Evolutionary conservation across 2,797 vertebrate species (phyloP), one percentile per base, ranked within the genome.

Genomic region (Leuciscus waleckii): DNA sequence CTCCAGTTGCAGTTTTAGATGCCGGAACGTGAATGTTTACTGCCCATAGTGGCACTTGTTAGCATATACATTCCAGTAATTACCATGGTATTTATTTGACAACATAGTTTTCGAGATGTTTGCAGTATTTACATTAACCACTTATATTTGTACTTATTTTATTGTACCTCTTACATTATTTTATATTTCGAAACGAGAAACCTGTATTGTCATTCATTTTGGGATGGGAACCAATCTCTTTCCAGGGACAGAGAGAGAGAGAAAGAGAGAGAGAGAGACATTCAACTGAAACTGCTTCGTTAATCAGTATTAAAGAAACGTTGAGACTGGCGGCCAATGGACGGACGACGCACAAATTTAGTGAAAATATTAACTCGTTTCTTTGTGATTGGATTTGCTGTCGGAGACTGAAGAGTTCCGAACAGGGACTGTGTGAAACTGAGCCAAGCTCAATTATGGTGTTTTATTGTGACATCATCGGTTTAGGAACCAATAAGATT

Each of bases 11-110:
- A 81, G 83, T 85, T 88, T 92, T 90, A 94, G 91, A 91, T 92
- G 90, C 41, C 83, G 92, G 92, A 95, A 93, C 93, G 93, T 95
- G 94, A 92, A 91, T 92, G 92, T 95, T 94, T 95, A 93, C 93
- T 94, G 95, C 92, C 94, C 92, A 93, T 94, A 92, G 92, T 94
- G 95, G 93, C 93, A 92, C 82, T 90, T 92, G 90, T 92, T 68
- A 86, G 91, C 91, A 94, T 93, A 90, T 93, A 93, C 95, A 95
- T 95, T 95, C 92, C 88, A 86, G 86, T 87, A 82, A 83, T 78
- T 84, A 67, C 90, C 82, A 88, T 84, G 63, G 80, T 88, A 89
- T 87, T 88, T 81, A 76, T 83, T 85, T 82, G 81, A 82, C 69
- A 11, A 65, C 67, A 73, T 85, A 78, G 79, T 86, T 92, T 90